phyloP scores from a whole-genome alignment of 2,113 vertebrate genomes.

The Leptobrachium ailaonicum region DNA sequence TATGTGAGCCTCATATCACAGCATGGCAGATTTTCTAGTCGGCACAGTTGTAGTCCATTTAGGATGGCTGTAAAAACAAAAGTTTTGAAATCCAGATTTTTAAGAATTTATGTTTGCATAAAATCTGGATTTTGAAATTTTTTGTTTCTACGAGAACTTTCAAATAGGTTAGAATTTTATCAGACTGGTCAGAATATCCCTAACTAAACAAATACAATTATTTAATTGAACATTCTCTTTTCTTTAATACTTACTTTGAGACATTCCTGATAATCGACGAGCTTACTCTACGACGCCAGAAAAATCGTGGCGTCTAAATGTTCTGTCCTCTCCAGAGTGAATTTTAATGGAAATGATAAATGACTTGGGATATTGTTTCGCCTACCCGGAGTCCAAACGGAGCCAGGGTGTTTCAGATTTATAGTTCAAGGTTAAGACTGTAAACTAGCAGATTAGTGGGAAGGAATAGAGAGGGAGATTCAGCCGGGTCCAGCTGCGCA shows the following conservation, averaged over 20 bases:
- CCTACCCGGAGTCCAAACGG: neutral
- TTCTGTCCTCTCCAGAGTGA: neutral
- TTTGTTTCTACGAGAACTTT: no score
- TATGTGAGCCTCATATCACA: no score
- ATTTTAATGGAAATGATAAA: slow-evolving; percentile 2
- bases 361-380: neutral
- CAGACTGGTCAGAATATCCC: no score
- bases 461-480: neutral
- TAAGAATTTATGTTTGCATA: no score
- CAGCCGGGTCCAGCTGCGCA: neutral
- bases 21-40: no score
- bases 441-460: neutral
- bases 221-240: no score
- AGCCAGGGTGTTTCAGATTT: neutral
- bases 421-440: neutral
- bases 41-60: no score
- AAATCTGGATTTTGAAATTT: no score
- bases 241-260: neutral
- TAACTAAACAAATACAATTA: no score
- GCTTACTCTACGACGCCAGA: neutral
- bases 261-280: neutral
- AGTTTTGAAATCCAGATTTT: no score
- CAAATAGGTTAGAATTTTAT: no score
- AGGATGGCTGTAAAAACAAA: no score
- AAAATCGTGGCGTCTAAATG: neutral